These are phyloP conservation scores for Willisornis vidua DNA, from an alignment of 2,113 vertebrate species.

Conservation along the genomic window DNA sequence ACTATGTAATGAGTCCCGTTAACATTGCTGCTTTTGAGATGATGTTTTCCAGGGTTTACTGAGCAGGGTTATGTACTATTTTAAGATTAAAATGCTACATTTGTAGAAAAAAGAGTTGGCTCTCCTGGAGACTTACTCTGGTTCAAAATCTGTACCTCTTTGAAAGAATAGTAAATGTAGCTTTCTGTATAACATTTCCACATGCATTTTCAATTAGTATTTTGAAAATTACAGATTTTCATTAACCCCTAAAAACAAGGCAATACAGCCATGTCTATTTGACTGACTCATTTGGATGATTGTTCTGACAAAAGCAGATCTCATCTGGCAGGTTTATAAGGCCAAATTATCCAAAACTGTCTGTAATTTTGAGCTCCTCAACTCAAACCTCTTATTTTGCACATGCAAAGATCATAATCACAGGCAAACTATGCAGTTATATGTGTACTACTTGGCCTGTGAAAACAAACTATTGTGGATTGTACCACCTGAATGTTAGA, in stretches of 20 bases:
- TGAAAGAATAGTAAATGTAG: conserved; percentile 44
- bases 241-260: conserved; percentile 56
- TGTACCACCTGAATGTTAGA: neutral
- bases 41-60: neutral
- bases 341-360: neutral
- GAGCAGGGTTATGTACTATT: neutral
- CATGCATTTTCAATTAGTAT: conserved; percentile 68
- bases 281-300: conserved; percentile 67
- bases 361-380: conserved; percentile 12
- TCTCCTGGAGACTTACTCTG: neutral
- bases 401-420: neutral
- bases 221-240: conserved; percentile 75
- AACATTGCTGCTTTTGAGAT: neutral
- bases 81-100: conserved; percentile 7
- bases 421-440: conserved; percentile 2
- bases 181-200: conserved; percentile 40
- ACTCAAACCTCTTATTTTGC: neutral
- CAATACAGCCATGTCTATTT: conserved; percentile 58
- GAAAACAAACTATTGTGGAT: neutral
- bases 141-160: conserved; percentile 46
- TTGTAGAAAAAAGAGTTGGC: conserved; percentile 12
- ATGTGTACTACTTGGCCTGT: neutral
- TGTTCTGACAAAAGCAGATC: conserved; percentile 60
- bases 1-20: neutral
- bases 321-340: conserved; percentile 41